Evolutionary conservation across 2,113 vertebrate species (phyloP).

Genomic region (Myrmecophaga tridactyla): DNA sequence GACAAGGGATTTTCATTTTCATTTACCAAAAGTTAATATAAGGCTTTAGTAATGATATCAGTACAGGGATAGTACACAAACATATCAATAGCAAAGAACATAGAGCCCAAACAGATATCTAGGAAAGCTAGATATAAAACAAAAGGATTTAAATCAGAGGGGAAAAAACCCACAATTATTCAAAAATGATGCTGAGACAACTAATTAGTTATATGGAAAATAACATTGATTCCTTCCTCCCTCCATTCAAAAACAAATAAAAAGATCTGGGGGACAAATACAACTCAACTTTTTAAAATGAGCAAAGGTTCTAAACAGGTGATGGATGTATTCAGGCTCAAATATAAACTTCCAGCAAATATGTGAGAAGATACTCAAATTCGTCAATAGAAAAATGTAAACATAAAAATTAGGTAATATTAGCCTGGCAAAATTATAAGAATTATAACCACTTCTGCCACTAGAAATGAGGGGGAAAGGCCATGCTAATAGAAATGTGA

Average conservation of each 20-base stretch:
- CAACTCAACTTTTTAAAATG: background rate
- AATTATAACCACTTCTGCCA: background rate
- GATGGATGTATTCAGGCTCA: background rate
- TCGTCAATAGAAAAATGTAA: background rate
- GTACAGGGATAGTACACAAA: background rate
- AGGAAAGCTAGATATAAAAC: background rate
- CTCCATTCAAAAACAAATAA: background rate
- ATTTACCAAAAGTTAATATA: conserved; percentile 24
- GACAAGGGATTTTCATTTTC: conserved; percentile 24
- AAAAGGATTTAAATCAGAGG: background rate
- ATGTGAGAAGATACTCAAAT: background rate
- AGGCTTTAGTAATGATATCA: conserved; percentile 5
- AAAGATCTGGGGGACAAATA: background rate
- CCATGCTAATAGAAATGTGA: background rate
- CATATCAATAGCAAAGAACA: background rate
- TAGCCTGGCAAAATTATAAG: background rate
- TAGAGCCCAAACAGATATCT: background rate
- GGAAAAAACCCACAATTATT: background rate
- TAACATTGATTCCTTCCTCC: background rate
- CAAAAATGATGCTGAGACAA: background rate
- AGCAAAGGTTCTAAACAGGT: background rate
- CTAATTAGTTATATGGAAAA: background rate
- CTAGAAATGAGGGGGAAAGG: background rate
- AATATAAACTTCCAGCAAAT: background rate
- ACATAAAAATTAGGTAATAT: background rate